Evolutionary conservation across 1,140 invertebrate genomes (phyloP).

Genomic region (Drepana arcuata): DNA sequence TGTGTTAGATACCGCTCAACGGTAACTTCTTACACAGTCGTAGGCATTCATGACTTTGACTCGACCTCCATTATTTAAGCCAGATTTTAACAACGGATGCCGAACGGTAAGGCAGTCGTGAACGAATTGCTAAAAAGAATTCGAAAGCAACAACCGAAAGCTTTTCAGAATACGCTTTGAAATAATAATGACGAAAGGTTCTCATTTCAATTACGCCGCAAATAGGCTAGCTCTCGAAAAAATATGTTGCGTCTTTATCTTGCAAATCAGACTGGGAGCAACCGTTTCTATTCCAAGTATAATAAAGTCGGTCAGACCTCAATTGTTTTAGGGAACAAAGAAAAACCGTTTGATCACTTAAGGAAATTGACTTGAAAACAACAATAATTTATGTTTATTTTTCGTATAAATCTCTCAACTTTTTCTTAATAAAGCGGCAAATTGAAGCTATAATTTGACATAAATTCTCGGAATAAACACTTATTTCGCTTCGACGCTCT

Average conservation of each 20-base stretch:
- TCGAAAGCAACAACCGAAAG: slow-evolving; percentile 18
- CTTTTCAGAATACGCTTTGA: slow-evolving; percentile 21
- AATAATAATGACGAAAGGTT: slow-evolving; percentile 30
- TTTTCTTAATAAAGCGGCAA: too few species aligned
- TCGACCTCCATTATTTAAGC: too few species aligned
- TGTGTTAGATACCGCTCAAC: too few species aligned
- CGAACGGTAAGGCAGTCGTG: slow-evolving; percentile 8
- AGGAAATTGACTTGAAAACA: background rate
- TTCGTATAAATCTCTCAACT: background rate
- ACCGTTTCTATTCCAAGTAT: background rate
- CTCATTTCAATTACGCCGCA: slow-evolving; percentile 13
- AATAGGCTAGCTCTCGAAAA: slow-evolving; percentile 12
- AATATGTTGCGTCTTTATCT: slow-evolving; percentile 24
- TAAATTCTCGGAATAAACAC: too few species aligned
- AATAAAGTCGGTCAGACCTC: background rate
- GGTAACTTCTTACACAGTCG: too few species aligned
- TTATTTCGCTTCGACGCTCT: too few species aligned
- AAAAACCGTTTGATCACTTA: background rate
- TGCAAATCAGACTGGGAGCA: slow-evolving; percentile 9
- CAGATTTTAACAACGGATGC: too few species aligned
- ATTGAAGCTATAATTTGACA: too few species aligned
- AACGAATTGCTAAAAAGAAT: slow-evolving; percentile 25
- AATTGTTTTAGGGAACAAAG: background rate
- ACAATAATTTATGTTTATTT: background rate
- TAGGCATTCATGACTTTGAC: too few species aligned